Base-by-base conservation (phyloP, 1,140 invertebrate genomes). In the Polypedilum pembai region DNA sequence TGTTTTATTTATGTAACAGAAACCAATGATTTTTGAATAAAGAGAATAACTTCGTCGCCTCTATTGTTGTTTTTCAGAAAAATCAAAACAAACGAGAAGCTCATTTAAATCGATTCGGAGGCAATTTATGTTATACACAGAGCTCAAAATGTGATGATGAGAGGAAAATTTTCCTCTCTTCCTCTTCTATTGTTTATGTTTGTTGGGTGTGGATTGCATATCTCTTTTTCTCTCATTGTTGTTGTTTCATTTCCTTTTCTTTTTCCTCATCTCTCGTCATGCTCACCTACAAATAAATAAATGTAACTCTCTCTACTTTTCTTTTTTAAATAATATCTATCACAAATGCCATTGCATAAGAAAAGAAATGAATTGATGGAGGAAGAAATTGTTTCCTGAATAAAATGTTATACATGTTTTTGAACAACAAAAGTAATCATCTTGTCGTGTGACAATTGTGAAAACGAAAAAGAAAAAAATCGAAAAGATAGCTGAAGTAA, bases 171-270 rank as follows among this genome's bases (percentile, higher is more conserved):
- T n/a, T 33, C 24, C 24, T 33, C 24, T 33, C 2, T 45, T 15
- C 15, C n/a, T 56, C n/a, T 56, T 56, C n/a, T 56, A 56, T 56
- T 56, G 45, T 56, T 56, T 56, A 56, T 56, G 45, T 56, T 56
- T 56, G 45, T 12, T 56, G 45, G 45, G 45, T 56, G 45, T 56
- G 45, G 12, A 56, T 56, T 56, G 45, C 45, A 56, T 33, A 33
- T 33, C 24, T 33, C 24, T n/a, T n/a, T n/a, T n/a, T 33, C 24
- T 33, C 24, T 56, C 15, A n/a, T 56, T 56, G 45, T 56, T 56
- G 45, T 56, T 56, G 45, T n/a, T 56, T 56, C 45, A 56, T 56
- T 56, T 56, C 45, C 45, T 56, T 56, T 56, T 56, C 45, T n/a
- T 56, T 56, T 56, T 56, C 45, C 12, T 56, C 45, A 12, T 56